Base-by-base conservation (phyloP, 2,113 vertebrate genomes). In the Ictidomys tridecemlineatus region DNA sequence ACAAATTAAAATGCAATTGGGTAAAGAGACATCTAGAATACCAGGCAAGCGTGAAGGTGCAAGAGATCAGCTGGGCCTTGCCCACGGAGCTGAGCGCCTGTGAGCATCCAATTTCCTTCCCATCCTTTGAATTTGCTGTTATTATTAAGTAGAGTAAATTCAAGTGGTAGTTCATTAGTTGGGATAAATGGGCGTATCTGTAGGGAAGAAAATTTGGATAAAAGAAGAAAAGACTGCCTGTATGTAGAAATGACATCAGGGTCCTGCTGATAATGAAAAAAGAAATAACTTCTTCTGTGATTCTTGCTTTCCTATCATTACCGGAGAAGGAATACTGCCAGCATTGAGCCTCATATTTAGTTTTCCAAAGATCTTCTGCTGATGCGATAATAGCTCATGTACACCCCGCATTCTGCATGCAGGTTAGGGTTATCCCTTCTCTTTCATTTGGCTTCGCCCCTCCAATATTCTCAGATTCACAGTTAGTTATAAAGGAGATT, bases 241-340 rank as follows among this genome's bases (percentile, higher is more conserved):
- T 79, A 89, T 56, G 39, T 61, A 97, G 90, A 94, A 91, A 92
- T 76, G 92, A 70, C 22, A 91, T 28, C 39, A 89, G 79, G 65
- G 82, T 96, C 89, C 42, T 48, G 17, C 88, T 83, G 37, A 96
- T 58, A 94, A 93, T 96, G 63, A 89, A 96, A 97, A 97, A 97
- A 97, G 87, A 97, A 98, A 98, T 95, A 97, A 96, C 93, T 95
- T 98, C 97, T 96, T 97, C 89, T 82, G 42, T 95, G 87, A 96
- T 92, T 97, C 93, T 93, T 94, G 96, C 74, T 97, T 98, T 98
- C 96, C 97, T 97, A 96, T 98, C 98, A 98, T 98, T 98, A 98
- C 97, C 90, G 82, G 94, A 95, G 95, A 98, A 97, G 94, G 93
- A 98, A 80, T 95, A 95, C 97, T 94, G 97, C 82, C 82, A 5